Evolutionary conservation across 1,140 invertebrate species (phyloP).

Genomic region (Babylonia areolata): DNA sequence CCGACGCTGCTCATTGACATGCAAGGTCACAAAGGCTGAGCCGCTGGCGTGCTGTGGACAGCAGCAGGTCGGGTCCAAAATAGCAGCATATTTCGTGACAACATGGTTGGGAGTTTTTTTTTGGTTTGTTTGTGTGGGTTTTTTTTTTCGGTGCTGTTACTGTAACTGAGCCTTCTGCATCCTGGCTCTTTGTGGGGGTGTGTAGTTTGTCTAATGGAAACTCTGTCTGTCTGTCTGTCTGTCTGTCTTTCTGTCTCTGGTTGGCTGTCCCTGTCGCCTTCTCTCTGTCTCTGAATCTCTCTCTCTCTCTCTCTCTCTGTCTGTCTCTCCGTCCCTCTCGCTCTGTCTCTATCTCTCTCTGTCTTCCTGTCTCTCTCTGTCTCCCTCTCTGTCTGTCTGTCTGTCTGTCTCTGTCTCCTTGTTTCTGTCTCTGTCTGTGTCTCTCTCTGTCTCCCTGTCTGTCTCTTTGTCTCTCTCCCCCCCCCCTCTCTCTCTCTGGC

Average conservation of each 20-base stretch:
- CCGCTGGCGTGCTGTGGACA: too few relatives aligned
- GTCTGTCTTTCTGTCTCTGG: neutral
- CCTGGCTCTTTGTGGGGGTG: too few relatives aligned
- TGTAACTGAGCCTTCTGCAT: too few relatives aligned
- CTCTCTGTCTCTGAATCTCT: constrained; percentile 46
- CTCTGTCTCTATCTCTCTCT: constrained; percentile 24
- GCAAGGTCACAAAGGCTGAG: too few relatives aligned
- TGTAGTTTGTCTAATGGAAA: too few relatives aligned
- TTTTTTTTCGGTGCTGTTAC: too few relatives aligned
- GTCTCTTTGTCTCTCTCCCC: neutral
- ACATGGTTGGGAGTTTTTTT: too few relatives aligned
- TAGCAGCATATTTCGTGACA: too few relatives aligned
- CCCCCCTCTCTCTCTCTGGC: neutral
- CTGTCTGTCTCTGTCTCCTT: constrained; percentile 8
- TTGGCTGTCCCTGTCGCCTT: neutral
- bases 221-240: neutral
- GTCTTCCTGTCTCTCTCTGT: neutral
- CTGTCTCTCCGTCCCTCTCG: constrained; percentile 19
- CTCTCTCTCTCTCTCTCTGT: constrained; percentile 49
- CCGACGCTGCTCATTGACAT: too few relatives aligned
- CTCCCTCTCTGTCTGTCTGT: neutral
- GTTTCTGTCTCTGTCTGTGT: neutral
- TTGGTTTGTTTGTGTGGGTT: too few relatives aligned
- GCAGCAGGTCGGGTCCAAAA: too few relatives aligned
- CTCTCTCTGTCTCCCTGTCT: neutral